Evolutionary conservation across 2,113 vertebrate species (phyloP).

Genomic region (Phaethon lepturus): DNA sequence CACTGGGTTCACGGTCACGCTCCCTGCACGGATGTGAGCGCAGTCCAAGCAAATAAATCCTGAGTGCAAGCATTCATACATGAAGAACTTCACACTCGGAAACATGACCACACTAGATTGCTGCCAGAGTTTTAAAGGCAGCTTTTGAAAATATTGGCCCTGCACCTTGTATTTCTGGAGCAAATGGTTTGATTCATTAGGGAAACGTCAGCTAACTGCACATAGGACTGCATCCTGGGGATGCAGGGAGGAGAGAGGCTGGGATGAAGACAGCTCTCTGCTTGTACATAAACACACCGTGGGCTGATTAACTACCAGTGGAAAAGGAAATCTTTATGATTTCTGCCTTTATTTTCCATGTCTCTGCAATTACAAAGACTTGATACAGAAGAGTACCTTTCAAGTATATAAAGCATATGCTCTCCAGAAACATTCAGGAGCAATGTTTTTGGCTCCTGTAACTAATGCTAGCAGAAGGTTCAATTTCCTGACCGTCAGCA

Average conservation of each 20-base stretch:
- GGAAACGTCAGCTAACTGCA: background rate
- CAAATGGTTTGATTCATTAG: conserved; percentile 42
- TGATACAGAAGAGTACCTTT: background rate
- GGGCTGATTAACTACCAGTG: conserved; percentile 15
- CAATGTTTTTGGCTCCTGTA: conserved; percentile 29
- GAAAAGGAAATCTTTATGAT: conserved; percentile 12
- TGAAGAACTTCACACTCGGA: conserved; percentile 60
- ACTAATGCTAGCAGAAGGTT: conserved; percentile 14
- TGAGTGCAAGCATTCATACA: conserved; percentile 59
- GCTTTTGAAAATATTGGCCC: conserved; percentile 55
- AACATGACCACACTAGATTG: conserved; percentile 51
- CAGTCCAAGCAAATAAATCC: conserved; percentile 56
- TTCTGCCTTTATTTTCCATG: conserved; percentile 23
- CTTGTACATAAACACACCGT: background rate
- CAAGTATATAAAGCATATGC: conserved; percentile 19
- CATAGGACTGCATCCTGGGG: background rate
- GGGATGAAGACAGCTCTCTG: background rate
- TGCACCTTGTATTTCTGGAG: conserved; percentile 29
- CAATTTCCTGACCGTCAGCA: conserved; percentile 42
- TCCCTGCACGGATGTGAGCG: background rate
- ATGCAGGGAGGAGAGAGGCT: background rate
- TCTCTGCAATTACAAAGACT: background rate
- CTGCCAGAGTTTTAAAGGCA: conserved; percentile 57
- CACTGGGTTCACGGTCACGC: background rate
- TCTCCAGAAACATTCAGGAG: conserved; percentile 44